Conservation (phyloP, 2,113 vertebrate species). For the Rhabdornis inornatus region DNA sequence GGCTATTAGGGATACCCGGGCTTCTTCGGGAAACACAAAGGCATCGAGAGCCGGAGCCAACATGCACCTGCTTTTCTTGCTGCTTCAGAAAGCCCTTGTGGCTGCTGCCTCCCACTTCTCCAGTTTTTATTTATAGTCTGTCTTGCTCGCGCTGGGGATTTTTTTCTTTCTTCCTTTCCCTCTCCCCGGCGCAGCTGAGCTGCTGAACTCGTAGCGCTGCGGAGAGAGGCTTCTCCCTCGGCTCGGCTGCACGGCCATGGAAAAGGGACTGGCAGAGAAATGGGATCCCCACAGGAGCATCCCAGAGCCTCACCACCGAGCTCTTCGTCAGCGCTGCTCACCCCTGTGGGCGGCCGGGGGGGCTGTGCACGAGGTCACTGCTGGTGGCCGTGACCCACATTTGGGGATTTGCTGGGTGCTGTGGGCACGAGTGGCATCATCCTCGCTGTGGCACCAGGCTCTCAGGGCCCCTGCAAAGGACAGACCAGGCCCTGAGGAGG, state of each 20-base stretch:
- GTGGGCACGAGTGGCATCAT: accelerated
- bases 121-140: conserved; percentile 68
- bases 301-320: accelerated
- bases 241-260: background rate
- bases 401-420: background rate
- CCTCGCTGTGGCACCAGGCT: accelerated
- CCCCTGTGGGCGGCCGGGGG: background rate
- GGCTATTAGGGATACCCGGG: conserved; percentile 13
- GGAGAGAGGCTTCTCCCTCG: background rate
- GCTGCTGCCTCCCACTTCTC: conserved; percentile 59
- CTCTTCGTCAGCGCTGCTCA: accelerated
- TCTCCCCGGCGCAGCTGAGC: conserved; percentile 14
- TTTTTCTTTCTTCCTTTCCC: background rate
- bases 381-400: background rate
- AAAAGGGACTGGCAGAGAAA: background rate
- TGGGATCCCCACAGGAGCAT: background rate
- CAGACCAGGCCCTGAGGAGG: background rate
- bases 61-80: conserved; percentile 42
- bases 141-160: background rate
- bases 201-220: background rate
- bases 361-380: background rate
- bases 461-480: background rate
- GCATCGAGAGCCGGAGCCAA: background rate
- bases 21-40: conserved; percentile 26
- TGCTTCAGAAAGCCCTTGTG: conserved; percentile 50